These are phyloP conservation scores for Drosophila elegans DNA, from an alignment of 1,140 invertebrate species.

Conservation along the genomic window DNA sequence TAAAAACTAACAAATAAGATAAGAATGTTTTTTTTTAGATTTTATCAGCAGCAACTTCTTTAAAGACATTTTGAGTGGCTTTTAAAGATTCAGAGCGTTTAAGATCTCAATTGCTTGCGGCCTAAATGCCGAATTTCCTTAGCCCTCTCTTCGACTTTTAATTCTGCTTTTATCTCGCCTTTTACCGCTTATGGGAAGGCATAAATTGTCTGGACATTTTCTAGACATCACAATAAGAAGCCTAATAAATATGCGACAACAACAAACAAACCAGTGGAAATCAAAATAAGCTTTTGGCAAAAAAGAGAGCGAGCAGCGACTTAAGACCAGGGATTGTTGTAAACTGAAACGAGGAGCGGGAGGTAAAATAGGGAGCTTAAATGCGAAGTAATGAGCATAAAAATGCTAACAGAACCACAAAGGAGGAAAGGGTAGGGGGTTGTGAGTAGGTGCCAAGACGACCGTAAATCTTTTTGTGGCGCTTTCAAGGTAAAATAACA, in stretches of 20 bases:
- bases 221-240: conserved; percentile 75
- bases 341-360: conserved; percentile 23
- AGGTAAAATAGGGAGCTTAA: conserved; percentile 27
- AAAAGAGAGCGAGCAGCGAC: conserved; percentile 15
- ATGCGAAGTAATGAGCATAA: conserved; percentile 78
- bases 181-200: conserved; percentile 23
- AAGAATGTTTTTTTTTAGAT: no score
- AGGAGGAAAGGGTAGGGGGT: neutral
- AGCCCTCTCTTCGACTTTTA: neutral
- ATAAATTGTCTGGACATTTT: conserved; percentile 73
- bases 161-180: neutral
- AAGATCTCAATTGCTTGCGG: conserved; percentile 11
- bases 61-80: no score
- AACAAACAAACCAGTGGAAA: conserved; percentile 57
- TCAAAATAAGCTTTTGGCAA: conserved; percentile 67
- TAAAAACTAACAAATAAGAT: neutral
- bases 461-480: conserved; percentile 78
- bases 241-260: conserved; percentile 71
- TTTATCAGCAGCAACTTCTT: no score
- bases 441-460: conserved; percentile 56
- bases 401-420: conserved; percentile 60
- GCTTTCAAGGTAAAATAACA: conserved; percentile 81
- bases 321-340: conserved; percentile 37
- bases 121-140: conserved; percentile 27
- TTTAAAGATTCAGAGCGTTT: conserved; percentile 3